Base-by-base conservation (phyloP, 2,888 invertebrate species). In the Strigamia maritima region DNA sequence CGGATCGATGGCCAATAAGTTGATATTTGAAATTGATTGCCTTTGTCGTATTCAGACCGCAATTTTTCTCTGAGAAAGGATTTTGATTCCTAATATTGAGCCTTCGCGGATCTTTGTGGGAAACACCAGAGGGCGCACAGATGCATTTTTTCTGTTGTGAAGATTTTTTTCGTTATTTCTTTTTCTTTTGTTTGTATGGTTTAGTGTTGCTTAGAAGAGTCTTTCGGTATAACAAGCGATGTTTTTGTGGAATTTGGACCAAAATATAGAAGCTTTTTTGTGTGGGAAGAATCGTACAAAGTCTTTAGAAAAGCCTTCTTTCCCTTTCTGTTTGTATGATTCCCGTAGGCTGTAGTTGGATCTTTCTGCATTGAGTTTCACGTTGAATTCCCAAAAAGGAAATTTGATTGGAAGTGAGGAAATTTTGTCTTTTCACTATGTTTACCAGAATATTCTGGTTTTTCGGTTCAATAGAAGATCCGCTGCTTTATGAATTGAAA, bases 331-430 rank as follows among this genome's bases (percentile, higher is more conserved):
- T 60, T 60, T 60, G 60, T 60, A 12, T 60, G 60, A 60, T 24
- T 60, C 60, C 60, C 60, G 60, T 60, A 60, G 60, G 60, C 60
- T 24, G 7, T 22, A 24, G 24, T 60, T 49, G 60, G 60, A 19
- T 60, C 60, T 19, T 60, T n/a, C 60, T 60, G 7, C n/a, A 60
- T 60, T 60, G 60, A 60, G 60, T 22, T 22, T 22, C 10, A 60
- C 24, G 19, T 22, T 22, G 60, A 19, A 60, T 60, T 60, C 60
- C 24, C 19, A n/a, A 22, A 60, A 60, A 60, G 60, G 60, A 60
- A 60, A 60, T 60, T 60, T 60, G 60, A 60, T 60, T 60, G 60
- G 60, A 60, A 60, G 60, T 60, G 60, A 60, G 60, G 60, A 22
- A 12, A 60, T 3, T 60, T 0, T 60, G 19, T 22, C 60, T 19